Base-by-base conservation (phyloP, 92 coral and sea anemone genomes). In the Paramuricea clavata region DNA sequence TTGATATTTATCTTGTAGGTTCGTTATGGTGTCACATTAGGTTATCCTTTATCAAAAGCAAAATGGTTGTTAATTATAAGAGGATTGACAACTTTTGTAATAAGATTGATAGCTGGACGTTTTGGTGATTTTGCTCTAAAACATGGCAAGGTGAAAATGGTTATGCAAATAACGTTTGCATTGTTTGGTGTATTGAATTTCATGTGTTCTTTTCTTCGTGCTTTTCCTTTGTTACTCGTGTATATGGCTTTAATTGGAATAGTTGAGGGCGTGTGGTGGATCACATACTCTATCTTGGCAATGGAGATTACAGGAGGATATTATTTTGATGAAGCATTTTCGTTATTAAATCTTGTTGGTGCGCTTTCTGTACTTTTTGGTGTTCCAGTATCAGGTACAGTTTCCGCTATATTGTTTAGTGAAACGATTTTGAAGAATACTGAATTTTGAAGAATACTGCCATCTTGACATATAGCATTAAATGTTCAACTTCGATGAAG, bases 251-350 rank as follows among this genome's bases (percentile, higher is more conserved):
- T 67, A 67, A 15, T 30, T 67, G 74, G 74, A 30, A 35, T 67
- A 35, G 39, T 67, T 22, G 74, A 67, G 22, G 74, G 41, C 74
- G 74, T 67, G 23, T 67, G 39, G 39, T 67, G 74, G 74, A 36
- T 67, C 0, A 30, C 41, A 15, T 30, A 30, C 12, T 13, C 74
- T 12, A 1, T 30, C 39, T 67, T 30, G 13, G 26, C 25, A 16
- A 35, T 30, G 41, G 74, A 67, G 25, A 67, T 67, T 30, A 67
- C 74, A 67, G 74, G 74, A 67, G 44, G 74, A 67, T 67, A 67
- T 67, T 35, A 26, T 67, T 67, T 17, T 5, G 17, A 67, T 67
- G 74, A 67, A 30, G 74, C 74, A 12, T 67, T 11, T 9, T 67
- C 74, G 3, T 67, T 67, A 1, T 3, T 16, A 0, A 10, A 12